Conservation (phyloP, 1,140 invertebrate genomes). For the Zaprionus inermis region DNA sequence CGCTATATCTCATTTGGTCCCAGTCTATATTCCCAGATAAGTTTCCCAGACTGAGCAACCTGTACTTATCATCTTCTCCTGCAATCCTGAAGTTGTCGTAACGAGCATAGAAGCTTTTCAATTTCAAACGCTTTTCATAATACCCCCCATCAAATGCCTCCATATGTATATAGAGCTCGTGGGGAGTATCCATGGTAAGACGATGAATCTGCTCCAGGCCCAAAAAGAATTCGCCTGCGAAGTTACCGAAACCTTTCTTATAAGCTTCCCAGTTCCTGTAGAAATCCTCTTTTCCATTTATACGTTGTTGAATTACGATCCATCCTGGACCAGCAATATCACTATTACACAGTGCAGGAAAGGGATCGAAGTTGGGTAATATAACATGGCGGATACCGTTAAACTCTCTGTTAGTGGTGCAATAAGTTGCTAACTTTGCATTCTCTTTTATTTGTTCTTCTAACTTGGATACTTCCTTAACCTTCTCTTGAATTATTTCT, state of each 20-base stretch:
- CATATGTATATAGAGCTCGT: conserved; percentile 3
- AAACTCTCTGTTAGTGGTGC: background rate
- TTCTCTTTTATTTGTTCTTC: background rate
- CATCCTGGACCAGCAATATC: background rate
- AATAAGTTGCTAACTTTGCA: background rate
- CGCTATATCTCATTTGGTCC: background rate
- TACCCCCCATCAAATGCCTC: background rate
- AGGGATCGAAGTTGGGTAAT: background rate
- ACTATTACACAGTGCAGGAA: background rate
- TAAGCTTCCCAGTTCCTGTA: background rate
- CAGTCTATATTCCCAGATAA: background rate
- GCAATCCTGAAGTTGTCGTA: background rate
- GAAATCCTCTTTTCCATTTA: background rate
- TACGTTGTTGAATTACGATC: background rate
- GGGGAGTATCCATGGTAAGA: background rate
- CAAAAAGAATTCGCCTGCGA: background rate
- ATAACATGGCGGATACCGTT: background rate
- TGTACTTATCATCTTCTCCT: background rate
- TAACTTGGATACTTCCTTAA: background rate
- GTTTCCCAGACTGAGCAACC: background rate
- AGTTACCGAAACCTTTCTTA: background rate
- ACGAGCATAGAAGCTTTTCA: background rate
- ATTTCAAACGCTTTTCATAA: background rate
- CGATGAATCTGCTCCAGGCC: background rate
- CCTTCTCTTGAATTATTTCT: background rate